These are phyloP conservation scores for Rhinopomastus cyanomelas DNA, from an alignment of 2,113 vertebrate species.

Conservation along the genomic window DNA sequence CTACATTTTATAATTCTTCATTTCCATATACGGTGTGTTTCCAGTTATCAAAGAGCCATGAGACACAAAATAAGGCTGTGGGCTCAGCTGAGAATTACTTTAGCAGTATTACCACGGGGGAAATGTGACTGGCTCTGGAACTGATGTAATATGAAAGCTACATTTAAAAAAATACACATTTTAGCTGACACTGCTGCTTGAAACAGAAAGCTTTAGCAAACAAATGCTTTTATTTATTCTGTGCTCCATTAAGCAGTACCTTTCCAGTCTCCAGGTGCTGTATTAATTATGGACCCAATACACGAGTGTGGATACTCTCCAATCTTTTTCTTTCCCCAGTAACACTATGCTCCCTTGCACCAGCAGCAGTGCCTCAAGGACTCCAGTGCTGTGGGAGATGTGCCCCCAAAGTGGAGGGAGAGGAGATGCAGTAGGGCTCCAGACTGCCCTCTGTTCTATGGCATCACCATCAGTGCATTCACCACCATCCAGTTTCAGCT, in stretches of 20 bases:
- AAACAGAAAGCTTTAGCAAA: neutral
- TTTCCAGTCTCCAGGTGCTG: neutral
- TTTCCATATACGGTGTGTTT: neutral
- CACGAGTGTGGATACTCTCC: neutral
- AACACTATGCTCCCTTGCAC: accelerated
- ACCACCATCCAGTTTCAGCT: neutral
- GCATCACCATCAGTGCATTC: accelerated
- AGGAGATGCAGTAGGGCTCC: neutral
- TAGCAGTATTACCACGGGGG: neutral
- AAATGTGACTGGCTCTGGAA: neutral
- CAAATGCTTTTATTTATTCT: neutral
- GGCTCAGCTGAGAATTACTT: neutral
- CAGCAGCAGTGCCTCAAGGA: neutral
- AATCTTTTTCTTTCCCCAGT: neutral
- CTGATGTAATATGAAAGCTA: neutral
- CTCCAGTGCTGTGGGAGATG: accelerated
- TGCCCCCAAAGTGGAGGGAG: neutral
- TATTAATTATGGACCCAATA: neutral
- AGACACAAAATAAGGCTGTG: neutral
- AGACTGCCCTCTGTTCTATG: neutral
- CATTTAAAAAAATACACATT: conserved; percentile 9
- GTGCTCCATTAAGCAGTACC: neutral
- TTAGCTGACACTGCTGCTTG: neutral
- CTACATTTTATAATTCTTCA: neutral
- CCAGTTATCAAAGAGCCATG: neutral